phyloP scores from a whole-genome alignment of 2,113 vertebrate genomes.

The Cinclus mexicanus region DNA sequence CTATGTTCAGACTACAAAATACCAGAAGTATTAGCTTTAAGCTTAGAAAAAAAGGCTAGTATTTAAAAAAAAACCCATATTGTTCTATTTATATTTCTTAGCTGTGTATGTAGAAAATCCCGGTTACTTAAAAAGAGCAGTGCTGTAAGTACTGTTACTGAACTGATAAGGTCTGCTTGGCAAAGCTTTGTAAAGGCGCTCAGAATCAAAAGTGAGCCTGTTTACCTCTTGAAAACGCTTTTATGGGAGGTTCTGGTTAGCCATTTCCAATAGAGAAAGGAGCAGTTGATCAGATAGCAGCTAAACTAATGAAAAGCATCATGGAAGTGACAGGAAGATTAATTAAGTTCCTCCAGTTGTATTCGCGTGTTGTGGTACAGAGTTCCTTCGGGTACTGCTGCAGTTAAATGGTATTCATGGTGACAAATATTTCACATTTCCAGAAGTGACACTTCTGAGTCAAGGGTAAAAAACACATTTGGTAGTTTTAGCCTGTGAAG shows the following conservation, averaged over 20 bases:
- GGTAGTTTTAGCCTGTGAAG: conserved; percentile 60
- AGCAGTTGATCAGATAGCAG: conserved; percentile 88
- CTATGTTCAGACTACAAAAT: neutral
- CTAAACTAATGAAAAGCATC: conserved; percentile 94
- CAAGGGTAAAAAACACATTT: conserved; percentile 91
- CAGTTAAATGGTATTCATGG: conserved; percentile 87
- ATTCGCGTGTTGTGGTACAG: conserved; percentile 72
- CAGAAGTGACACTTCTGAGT: conserved; percentile 86
- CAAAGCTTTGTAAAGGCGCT: conserved; percentile 33
- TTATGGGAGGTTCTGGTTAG: conserved; percentile 58
- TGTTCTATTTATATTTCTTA: conserved; percentile 23
- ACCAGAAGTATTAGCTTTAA: neutral
- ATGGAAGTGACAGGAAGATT: conserved; percentile 95
- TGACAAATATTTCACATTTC: conserved; percentile 91
- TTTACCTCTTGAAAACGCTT: conserved; percentile 68
- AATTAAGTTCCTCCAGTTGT: conserved; percentile 88
- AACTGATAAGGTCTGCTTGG: conserved; percentile 15
- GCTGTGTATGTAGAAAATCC: neutral
- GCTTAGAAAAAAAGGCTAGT: neutral
- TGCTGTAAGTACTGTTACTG: neutral
- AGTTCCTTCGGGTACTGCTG: conserved; percentile 81
- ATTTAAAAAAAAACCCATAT: neutral
- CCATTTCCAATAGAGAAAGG: conserved; percentile 71
- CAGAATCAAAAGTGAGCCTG: conserved; percentile 51
- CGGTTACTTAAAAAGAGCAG: neutral